Conservation (phyloP, 2,113 vertebrate species). For the Toxostoma redivivum region DNA sequence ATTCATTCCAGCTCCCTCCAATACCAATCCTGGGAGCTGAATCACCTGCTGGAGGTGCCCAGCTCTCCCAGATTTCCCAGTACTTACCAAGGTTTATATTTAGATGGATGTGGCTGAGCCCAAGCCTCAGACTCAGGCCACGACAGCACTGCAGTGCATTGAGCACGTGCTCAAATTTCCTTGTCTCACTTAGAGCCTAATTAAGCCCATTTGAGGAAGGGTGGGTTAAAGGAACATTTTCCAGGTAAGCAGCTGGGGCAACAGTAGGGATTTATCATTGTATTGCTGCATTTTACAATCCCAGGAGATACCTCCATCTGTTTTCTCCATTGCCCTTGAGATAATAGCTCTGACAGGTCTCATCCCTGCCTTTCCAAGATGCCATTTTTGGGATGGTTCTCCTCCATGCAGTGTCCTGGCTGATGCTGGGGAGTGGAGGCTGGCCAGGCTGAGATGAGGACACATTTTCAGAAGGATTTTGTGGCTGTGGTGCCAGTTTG, state of each 20-base stretch:
- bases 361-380: neutral
- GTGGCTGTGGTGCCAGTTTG: neutral
- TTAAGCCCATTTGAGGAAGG: neutral
- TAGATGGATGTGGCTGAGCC: neutral
- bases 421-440: neutral
- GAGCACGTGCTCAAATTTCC: neutral
- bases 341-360: rapidly evolving
- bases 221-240: neutral
- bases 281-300: neutral
- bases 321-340: neutral
- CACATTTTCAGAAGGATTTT: rapidly evolving
- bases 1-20: neutral
- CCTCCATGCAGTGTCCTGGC: neutral
- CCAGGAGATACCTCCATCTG: neutral
- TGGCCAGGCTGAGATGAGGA: neutral
- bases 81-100: neutral
- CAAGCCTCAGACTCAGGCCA: neutral
- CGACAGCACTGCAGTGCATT: neutral
- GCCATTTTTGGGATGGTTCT: neutral
- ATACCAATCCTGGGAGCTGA: neutral
- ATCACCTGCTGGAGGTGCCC: neutral
- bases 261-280: neutral
- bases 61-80: neutral
- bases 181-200: neutral
- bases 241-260: neutral